These are phyloP conservation scores for Oryzias curvinotus DNA, from an alignment of 2,113 vertebrate genomes.

Conservation along the genomic window DNA sequence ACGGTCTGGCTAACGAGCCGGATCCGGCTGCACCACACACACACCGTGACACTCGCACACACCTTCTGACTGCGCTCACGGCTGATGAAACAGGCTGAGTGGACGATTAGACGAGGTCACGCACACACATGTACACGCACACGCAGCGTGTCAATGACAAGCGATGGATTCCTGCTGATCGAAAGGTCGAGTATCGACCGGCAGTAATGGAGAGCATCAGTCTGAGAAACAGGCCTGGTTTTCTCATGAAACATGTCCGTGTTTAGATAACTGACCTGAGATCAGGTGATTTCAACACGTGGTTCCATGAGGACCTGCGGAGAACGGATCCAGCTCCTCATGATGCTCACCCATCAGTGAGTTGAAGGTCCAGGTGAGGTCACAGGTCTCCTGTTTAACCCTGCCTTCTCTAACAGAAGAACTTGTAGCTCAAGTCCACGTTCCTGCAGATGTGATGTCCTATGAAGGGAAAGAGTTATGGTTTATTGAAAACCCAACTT, in stretches of 20 bases:
- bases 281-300: too few species aligned
- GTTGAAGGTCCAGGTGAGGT: too few species aligned
- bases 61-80: neutral
- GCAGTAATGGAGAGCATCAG: slow-evolving; percentile 56
- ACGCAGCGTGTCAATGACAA: slow-evolving; percentile 16
- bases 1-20: slow-evolving; percentile 43
- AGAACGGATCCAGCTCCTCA: too few species aligned
- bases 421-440: too few species aligned
- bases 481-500: too few species aligned
- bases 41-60: slow-evolving; percentile 10
- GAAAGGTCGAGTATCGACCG: slow-evolving; percentile 42
- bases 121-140: too few species aligned
- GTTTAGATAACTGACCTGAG: neutral
- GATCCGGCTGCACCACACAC: slow-evolving; percentile 14
- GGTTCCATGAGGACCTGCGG: too few species aligned
- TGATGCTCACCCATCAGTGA: too few species aligned
- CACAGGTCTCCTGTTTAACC: too few species aligned
- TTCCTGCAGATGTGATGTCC: too few species aligned
- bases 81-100: slow-evolving; percentile 23
- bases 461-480: too few species aligned
- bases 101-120: slow-evolving; percentile 33
- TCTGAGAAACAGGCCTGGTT: slow-evolving; percentile 15
- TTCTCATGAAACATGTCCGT: neutral
- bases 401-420: too few species aligned
- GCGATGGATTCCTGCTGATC: slow-evolving; percentile 7